Conservation (phyloP, 2,888 invertebrate species). For the Coelopa pilipes region DNA sequence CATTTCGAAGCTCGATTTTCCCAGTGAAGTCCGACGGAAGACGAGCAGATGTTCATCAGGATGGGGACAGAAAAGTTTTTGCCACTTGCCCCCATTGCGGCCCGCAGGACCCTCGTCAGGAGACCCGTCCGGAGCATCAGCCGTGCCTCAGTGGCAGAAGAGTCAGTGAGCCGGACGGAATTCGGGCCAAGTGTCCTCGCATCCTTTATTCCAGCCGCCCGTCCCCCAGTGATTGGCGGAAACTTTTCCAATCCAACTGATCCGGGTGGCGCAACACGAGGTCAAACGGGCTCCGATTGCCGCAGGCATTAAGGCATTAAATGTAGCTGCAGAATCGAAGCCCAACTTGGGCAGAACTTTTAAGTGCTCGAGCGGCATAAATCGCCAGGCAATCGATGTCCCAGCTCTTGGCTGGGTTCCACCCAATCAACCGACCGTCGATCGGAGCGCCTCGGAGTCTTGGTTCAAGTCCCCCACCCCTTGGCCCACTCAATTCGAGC, state of each 20-base stretch:
- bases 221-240: background rate
- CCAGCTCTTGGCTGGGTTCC: no score
- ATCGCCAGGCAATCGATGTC: background rate
- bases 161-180: no score
- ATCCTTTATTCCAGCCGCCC: background rate
- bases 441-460: no score
- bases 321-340: no score
- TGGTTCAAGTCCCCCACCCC: no score
- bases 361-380: background rate
- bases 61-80: background rate
- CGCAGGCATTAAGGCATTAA: background rate
- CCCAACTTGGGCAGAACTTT: background rate
- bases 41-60: background rate
- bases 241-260: conserved; percentile 1
- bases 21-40: background rate
- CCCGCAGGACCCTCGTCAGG: conserved; percentile 9
- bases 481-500: no score
- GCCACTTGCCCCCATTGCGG: background rate
- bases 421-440: background rate
- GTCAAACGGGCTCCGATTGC: background rate
- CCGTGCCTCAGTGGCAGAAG: background rate
- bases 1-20: background rate
- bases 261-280: no score
- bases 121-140: background rate
- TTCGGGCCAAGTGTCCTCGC: no score